Evolutionary conservation across 2,797 vertebrate genomes (phyloP).

Genomic region (Mus spretus): DNA sequence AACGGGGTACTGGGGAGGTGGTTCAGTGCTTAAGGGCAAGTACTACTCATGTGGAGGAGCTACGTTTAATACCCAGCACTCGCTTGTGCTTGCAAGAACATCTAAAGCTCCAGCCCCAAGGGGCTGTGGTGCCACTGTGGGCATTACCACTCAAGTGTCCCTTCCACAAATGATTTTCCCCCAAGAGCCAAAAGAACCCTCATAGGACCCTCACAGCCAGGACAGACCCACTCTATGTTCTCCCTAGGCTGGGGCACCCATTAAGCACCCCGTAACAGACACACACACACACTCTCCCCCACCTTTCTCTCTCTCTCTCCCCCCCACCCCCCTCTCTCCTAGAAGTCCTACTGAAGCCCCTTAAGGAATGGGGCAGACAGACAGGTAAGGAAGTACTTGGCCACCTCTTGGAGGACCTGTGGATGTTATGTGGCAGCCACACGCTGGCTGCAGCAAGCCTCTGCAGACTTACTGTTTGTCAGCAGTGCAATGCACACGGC

Average conservation of each 20-base stretch:
- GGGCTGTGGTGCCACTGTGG: background rate
- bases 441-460: background rate
- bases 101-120: too few species aligned
- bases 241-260: background rate
- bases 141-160: too few species aligned
- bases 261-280: too few species aligned
- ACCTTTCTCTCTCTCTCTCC: too few species aligned
- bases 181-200: background rate
- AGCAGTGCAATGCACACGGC: background rate
- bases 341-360: background rate
- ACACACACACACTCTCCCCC: background rate
- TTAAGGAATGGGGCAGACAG: background rate
- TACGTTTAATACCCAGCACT: too few species aligned
- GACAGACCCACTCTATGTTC: background rate
- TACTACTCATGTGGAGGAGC: background rate
- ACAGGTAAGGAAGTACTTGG: too few species aligned
- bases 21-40: background rate
- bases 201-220: background rate
- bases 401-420: background rate
- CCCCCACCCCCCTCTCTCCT: rapidly evolving
- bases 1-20: too few species aligned
- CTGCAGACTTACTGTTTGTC: background rate
- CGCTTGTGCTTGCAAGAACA: background rate
- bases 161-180: background rate
- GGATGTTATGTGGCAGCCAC: background rate